Evolutionary conservation across 2,888 invertebrate genomes (phyloP).

Genomic region (Aphidoletes aphidimyza): DNA sequence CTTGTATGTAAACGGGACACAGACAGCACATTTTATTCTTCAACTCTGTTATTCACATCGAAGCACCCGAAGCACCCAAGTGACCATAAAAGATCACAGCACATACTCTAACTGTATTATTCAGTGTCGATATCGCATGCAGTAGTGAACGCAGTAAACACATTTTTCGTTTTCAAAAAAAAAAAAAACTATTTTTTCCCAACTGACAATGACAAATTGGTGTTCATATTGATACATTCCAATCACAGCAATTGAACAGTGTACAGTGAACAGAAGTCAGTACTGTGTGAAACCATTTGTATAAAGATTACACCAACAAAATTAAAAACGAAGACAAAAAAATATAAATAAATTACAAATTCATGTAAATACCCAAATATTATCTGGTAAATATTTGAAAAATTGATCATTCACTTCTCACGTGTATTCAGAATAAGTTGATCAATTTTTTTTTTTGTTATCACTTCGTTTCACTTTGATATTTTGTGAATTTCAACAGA

Average conservation of each 20-base stretch:
- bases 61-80: constrained; percentile 20
- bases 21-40: not conserved
- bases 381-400: constrained; percentile 8
- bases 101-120: constrained; percentile 46
- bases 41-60: not conserved
- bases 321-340: not conserved
- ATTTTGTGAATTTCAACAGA: not conserved
- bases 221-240: constrained; percentile 24
- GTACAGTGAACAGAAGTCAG: not conserved
- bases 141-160: constrained; percentile 19
- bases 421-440: not conserved
- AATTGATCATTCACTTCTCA: constrained; percentile 23
- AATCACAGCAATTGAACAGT: not conserved
- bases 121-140: constrained; percentile 46
- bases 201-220: constrained; percentile 43
- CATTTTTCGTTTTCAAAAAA: not conserved
- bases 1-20: not conserved
- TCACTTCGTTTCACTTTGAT: too few relatives aligned
- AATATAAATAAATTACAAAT: not conserved
- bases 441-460: too few relatives aligned
- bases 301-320: not conserved
- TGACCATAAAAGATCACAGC: constrained; percentile 51
- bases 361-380: constrained; percentile 18
- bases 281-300: too few relatives aligned
- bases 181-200: not conserved